Evolutionary conservation across 2,113 vertebrate genomes (phyloP), one percentile per base, ranked within the genome.

Genomic region (Vulpes vulpes): DNA sequence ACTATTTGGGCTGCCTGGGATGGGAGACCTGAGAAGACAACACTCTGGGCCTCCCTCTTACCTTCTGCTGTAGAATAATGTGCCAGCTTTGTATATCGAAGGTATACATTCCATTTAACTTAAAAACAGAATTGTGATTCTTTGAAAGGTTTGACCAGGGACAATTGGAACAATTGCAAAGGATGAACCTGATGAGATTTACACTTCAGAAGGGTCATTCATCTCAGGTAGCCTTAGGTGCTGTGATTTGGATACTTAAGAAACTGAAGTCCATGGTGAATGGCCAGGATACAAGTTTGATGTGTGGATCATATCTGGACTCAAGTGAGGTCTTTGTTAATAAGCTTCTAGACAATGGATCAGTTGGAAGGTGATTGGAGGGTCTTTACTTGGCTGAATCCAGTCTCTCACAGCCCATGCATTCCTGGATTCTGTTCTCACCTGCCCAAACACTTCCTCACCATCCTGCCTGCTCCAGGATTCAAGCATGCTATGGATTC

Each of bases 401-500:
- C 11, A 64, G 15, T 22, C 67, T 51, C 64, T 35, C 49, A 79
- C 5, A 49, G 67, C 12, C 38, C 6, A 2, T 43, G 14, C 55
- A 62, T 97, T 96, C 76, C 69, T 71, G 65, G 16, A 60, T n/a
- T 95, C 55, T 19, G 10, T 22, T 9, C 32, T 96, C 49, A 95
- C 73, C 67, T 71, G 12, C 27, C 20, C 38, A 22, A 27, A 30
- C 2, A 51, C 15, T 76, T 93, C 94, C 60, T 93, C 60, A 79
- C 27, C n/a, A 69, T 38, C 32, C 84, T 57, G 43, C 55, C 92
- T 88, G 12, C 32, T 7, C 60, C 30, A 94, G 35, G n/a, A 73
- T n/a, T 49, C 65, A 91, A 76, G 84, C 69, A 93, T 92, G 87
- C 62, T 82, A 2, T 25, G 59, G 71, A 95, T 94, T 97, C 74